Evolutionary conservation across 2,888 invertebrate genomes (phyloP).

Genomic region (Ferrisia virgata): DNA sequence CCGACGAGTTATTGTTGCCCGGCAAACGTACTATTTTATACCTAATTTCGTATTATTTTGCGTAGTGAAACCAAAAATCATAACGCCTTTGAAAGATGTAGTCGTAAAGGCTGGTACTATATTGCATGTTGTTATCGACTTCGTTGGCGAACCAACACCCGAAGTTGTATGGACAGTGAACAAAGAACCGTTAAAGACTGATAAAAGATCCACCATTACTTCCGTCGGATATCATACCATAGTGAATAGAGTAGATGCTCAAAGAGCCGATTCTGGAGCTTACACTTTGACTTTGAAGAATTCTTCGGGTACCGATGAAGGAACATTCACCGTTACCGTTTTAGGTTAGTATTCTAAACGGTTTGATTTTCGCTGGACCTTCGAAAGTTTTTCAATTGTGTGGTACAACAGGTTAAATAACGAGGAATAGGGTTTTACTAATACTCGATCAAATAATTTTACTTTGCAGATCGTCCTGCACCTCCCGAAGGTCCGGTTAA

Average conservation of each 20-base stretch:
- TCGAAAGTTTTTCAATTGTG: not conserved
- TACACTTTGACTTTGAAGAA: constrained; percentile 87
- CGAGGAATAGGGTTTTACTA: no score
- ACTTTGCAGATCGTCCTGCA: constrained; percentile 68
- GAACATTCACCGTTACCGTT: constrained; percentile 83
- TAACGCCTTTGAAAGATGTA: constrained; percentile 83
- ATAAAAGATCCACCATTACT: constrained; percentile 76
- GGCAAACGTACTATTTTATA: not conserved
- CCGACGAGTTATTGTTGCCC: not conserved
- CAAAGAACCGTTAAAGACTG: constrained; percentile 67
- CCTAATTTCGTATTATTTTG: not conserved
- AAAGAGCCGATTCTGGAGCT: constrained; percentile 83
- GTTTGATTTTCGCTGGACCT: not conserved
- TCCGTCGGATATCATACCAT: constrained; percentile 90
- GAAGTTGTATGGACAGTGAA: constrained; percentile 84
- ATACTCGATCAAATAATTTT: not conserved
- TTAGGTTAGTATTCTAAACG: constrained; percentile 58
- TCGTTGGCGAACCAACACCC: constrained; percentile 89
- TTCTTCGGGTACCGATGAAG: constrained; percentile 88
- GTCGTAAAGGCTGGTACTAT: constrained; percentile 90
- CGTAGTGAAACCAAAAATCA: constrained; percentile 88
- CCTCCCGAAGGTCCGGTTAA: constrained; percentile 87
- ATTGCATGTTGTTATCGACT: constrained; percentile 84
- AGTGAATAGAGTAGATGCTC: constrained; percentile 88
- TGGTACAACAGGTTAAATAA: not conserved